Evolutionary conservation across 30 jellyfish, hydroid and myxozoan species (phyloP), one percentile per base, ranked within the genome.

Genomic region (Phacellophora camtschatica): DNA sequence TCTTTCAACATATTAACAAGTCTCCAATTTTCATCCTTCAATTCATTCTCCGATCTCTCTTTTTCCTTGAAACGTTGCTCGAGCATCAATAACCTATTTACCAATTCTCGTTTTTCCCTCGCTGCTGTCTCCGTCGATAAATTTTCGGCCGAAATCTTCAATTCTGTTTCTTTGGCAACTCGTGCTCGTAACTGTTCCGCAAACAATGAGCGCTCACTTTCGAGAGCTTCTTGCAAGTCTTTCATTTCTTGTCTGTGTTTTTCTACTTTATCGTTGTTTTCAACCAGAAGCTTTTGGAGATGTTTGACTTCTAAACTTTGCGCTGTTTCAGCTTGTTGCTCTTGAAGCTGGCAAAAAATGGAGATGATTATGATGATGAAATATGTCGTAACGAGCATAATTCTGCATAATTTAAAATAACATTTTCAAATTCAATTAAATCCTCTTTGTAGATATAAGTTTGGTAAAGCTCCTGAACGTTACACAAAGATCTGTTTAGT

Each of bases 131-230:
- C 86, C 42, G 31, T 57, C 57, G 85, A 33, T 1, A 57, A 70
- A 20, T 31, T 80, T 45, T 69, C 83, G n/a, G 20, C 39, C 18
- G 72, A 57, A 57, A 49, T 13, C 65, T 63, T 71, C 18, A 54
- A 68, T 46, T 71, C 88, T 15, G 45, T 56, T 71, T 84, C 95
- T 25, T 80, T 80, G 29, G 77, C 78, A 19, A 34, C 81, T 20
- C 95, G 75, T 7, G 74, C 48, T 34, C 89, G 81, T 25, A 87
- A 42, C 64, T 87, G 96, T 28, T 77, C 87, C 1, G 96, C 89
- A 39, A 87, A 87, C 49, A 77, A 35, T 33, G 57, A 45, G 41
- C 89, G 96, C 63, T 87, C 96, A 30, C 50, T 70, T 57, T 87
- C 92, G 49, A 87, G 85, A 25, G 79, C 89, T 9, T 64, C 79